Base-by-base conservation (phyloP, 2,888 invertebrate genomes). In the Invenusta paracnida region DNA sequence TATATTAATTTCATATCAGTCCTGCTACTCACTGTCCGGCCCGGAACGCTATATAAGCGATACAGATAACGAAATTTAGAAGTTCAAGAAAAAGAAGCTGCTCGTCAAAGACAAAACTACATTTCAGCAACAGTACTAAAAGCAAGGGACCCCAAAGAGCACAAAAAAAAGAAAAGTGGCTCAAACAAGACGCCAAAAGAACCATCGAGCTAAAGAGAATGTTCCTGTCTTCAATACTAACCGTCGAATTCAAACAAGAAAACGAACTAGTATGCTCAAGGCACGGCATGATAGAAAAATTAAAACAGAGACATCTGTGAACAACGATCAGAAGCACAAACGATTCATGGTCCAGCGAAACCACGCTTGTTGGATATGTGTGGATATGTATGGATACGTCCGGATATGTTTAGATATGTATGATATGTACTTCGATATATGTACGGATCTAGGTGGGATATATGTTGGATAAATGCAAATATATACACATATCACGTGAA, bases 271-370 rank as follows among this genome's bases (percentile, higher is more conserved):
- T 73, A 73, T 2, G 73, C 73, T 73, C 23, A 73, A 73, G 73
- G 17, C 25, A 73, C 73, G 27, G 73, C 25, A 13, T 73, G 73
- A 13, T 73, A 73, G 73, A 73, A 73, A 73, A 73, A 23, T 73
- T 23, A 73, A 73, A 13, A 73, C 73, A 73, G 73, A 73, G 73
- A 73, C 27, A 73, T 13, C 73, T 5, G 11, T 73, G 73, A 73
- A 73, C 73, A 23, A 73, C 73, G 73, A n/a, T n/a, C n/a, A 73
- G 73, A 73, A 73, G 73, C 25, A 23, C 73, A 73, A 73, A 73
- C 73, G 73, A 73, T 73, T n/a, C n/a, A n/a, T n/a, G n/a, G n/a
- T n/a, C n/a, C n/a, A n/a, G n/a, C n/a, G n/a, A n/a, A n/a, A n/a
- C n/a, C n/a, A n/a, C n/a, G n/a, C n/a, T n/a, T n/a, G n/a, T n/a